phyloP scores from a whole-genome alignment of 2,113 vertebrate genomes.

The Cyanoliseus patagonus region DNA sequence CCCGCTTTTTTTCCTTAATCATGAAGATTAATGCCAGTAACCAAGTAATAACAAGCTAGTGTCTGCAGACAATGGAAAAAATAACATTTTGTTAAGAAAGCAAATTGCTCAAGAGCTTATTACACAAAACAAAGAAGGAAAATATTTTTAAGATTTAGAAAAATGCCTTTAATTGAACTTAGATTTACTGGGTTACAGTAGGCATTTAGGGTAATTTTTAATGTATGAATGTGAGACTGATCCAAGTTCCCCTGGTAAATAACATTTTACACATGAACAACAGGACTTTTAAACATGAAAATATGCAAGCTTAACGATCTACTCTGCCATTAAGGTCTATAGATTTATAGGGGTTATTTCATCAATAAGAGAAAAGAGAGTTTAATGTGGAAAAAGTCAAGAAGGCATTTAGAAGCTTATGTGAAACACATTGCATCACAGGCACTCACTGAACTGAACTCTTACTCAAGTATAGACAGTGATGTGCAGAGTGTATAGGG shows the following conservation, averaged over 20 bases:
- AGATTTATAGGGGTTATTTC: constrained; percentile 25
- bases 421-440: neutral
- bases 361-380: neutral
- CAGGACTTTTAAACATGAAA: constrained; percentile 1
- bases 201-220: constrained; percentile 47
- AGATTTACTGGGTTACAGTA: neutral
- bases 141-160: constrained; percentile 15
- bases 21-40: neutral
- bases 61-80: neutral
- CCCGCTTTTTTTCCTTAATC: neutral
- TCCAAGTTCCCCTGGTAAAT: constrained; percentile 35
- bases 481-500: fast-evolving
- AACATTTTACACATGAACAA: constrained; percentile 24
- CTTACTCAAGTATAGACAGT: neutral
- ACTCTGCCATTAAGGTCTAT: constrained; percentile 12
- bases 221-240: constrained; percentile 10
- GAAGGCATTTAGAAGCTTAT: neutral
- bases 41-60: neutral
- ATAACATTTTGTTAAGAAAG: constrained; percentile 18
- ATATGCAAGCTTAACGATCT: constrained; percentile 24
- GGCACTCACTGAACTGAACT: neutral
- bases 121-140: constrained; percentile 24
- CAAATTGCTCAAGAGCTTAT: constrained; percentile 39
- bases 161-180: constrained; percentile 44
- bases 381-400: constrained; percentile 43